Evolutionary conservation across 2,797 vertebrate genomes (phyloP).

Genomic region (Sarcophilus harrisii): DNA sequence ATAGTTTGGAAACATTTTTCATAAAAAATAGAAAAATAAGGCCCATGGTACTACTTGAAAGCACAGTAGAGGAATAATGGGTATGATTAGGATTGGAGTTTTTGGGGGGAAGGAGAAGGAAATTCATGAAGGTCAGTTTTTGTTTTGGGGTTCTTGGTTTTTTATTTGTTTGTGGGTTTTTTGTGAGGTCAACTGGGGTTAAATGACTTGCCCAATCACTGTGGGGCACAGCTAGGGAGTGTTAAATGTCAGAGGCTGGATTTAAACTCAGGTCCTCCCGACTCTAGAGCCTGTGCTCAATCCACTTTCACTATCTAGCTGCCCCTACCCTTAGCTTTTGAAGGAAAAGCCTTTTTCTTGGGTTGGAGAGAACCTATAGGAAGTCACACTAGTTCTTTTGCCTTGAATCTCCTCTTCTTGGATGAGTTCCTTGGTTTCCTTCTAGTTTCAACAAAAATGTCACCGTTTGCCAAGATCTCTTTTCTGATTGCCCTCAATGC

Average conservation of each 20-base stretch:
- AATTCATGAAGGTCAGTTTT: neutral
- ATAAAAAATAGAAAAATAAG: neutral
- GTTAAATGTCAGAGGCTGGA: too few species aligned
- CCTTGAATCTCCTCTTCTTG: neutral
- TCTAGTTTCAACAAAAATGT: neutral
- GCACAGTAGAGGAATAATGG: neutral
- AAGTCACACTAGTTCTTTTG: neutral
- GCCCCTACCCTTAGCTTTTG: neutral
- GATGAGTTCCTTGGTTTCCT: neutral
- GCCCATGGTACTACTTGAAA: neutral
- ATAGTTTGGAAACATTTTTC: neutral
- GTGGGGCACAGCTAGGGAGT: too few species aligned
- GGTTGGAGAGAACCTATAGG: too few species aligned
- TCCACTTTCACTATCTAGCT: too few species aligned
- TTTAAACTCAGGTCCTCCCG: too few species aligned
- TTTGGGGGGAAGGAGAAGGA: too few species aligned
- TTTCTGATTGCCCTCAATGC: neutral
- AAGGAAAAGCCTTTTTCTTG: neutral
- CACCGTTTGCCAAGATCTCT: neutral
- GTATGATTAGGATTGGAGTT: too few species aligned
- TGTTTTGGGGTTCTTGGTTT: too few species aligned
- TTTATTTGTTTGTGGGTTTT: too few species aligned
- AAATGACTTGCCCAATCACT: too few species aligned
- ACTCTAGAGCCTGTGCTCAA: too few species aligned
- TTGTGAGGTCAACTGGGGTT: too few species aligned